Base-by-base conservation (phyloP, 2,888 invertebrate species). In the Cephalotes varians region DNA sequence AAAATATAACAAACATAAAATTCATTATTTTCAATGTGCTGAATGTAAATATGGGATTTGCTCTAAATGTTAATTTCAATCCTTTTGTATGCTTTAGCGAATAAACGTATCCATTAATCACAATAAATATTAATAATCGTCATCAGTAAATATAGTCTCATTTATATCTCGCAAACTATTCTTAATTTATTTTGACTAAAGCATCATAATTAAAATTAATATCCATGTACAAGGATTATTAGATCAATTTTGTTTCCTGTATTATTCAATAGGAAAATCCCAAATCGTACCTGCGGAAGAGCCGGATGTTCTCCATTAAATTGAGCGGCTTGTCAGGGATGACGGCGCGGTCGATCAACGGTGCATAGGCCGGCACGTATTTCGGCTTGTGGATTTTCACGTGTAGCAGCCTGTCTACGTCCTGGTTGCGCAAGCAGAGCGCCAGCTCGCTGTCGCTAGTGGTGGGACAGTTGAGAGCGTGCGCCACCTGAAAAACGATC, bases 311-410 rank as follows among this genome's bases (percentile, higher is more conserved):
- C 83, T 96, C 96, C 97, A 98, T 98, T 73, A 97, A 96, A 92
- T 96, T 96, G 62, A 96, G 95, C 1, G 98, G 98, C 92, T 97
- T 97, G 94, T 97, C 97, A 1, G 98, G 98, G 88, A 98, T 97
- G 85, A 98, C 97, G 72, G 97, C 96, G 40, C 97, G 97, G 91
- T 99, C 98, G 40, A 98, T 97, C 47, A 98, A 96, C 4, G 99
- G 99, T 0, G 98, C 98, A 91, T 98, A 97, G 9, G 97, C 97
- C n/a, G 98, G 98, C 91, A 97, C 96, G 94, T 98, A 98, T 91
- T 97, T 96, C 28, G 97, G 96, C 80, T 94, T 94, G 85, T 93
- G 91, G 81, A 94, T 93, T 87, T 91, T 92, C 49, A 94, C 94
- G 60, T 91, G 91, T 12, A 94, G 86, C 47, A 94, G 86, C n/a